Evolutionary conservation across 1,140 invertebrate genomes (phyloP), one percentile per base, ranked within the genome.

Genomic region (Yoshiicerus persimilis): DNA sequence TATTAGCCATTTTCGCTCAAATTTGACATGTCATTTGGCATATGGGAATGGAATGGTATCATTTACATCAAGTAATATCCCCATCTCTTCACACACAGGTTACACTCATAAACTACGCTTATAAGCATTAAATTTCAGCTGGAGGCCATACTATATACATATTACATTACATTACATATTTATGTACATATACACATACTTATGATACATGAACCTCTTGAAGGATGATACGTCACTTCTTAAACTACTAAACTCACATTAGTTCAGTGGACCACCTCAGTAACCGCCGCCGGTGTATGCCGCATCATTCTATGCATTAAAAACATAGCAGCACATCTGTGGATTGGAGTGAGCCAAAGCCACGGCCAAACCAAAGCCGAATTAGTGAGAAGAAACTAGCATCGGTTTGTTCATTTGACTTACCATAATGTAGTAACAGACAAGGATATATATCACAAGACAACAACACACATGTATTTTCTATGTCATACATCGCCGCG

Each of bases 1-100:
- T 84, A 84, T 84, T 84, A 84, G 83, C 83, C 83, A 84, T 84
- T 84, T 84, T 84, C 25, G 39, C 39, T 84, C 83, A 84, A 84
- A 41, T 84, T 84, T 84, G 83, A 84, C 83, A 84, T 84, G 83
- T 84, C 83, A 84, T 84, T 84, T 84, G 83, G 83, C 83, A 84
- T 84, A 84, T 34, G 83, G 38, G 27, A 84, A 47, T 41, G 83
- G 39, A 32, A 47, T 47, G 83, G 83, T 47, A 62, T 41, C 83
- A 23, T 84, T 34, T 84, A 41, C 83, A 47, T 25, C 16, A 30
- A 75, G 32, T 75, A 30, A 32, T 75, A 34, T 27, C 4, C 66
- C 25, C 25, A 13, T 11, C 5, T 27, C 25, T 70, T 70, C 30
- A 30, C 66, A 75, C 66, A 32, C 32, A 4, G 64, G 8, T 70